phyloP scores from a whole-genome alignment of 2,888 invertebrate genomes.

The Azorinus chamasolen region DNA sequence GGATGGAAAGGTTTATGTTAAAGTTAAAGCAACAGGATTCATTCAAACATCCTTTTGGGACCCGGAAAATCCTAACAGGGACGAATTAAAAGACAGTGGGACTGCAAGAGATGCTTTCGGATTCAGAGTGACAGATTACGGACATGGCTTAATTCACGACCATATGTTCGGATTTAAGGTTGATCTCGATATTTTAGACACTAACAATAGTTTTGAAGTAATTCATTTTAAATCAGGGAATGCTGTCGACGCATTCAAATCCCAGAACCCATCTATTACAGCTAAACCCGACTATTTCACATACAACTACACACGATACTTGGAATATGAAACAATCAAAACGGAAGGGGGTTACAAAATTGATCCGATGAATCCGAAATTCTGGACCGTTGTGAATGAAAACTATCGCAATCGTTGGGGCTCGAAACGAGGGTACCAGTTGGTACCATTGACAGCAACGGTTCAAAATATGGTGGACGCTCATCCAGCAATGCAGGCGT shows the following conservation, averaged over 20 bases:
- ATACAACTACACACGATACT: slow-evolving; percentile 31
- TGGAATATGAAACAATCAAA: slow-evolving; percentile 50
- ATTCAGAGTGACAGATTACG: slow-evolving; percentile 6
- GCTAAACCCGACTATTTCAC: slow-evolving; percentile 11
- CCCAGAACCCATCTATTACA: slow-evolving; percentile 8
- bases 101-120: slow-evolving; percentile 16
- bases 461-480: slow-evolving; percentile 5
- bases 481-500: slow-evolving; percentile 25
- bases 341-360: slow-evolving; percentile 52
- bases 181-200: slow-evolving; percentile 48
- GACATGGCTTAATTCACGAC: slow-evolving; percentile 17
- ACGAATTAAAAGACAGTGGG: slow-evolving; percentile 17
- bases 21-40: slow-evolving; percentile 55
- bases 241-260: slow-evolving; percentile 10
- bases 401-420: slow-evolving; percentile 66
- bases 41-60: slow-evolving; percentile 61
- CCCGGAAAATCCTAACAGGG: slow-evolving; percentile 31
- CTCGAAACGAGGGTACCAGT: slow-evolving; percentile 51
- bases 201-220: slow-evolving; percentile 26
- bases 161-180: slow-evolving; percentile 29
- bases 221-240: slow-evolving; percentile 20
- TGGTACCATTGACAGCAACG: slow-evolving; percentile 35
- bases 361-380: slow-evolving; percentile 51
- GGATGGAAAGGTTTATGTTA: slow-evolving; percentile 57
- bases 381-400: slow-evolving; percentile 66